Evolutionary conservation across 2,888 invertebrate genomes (phyloP).

Genomic region (Ochropacha duplaris): DNA sequence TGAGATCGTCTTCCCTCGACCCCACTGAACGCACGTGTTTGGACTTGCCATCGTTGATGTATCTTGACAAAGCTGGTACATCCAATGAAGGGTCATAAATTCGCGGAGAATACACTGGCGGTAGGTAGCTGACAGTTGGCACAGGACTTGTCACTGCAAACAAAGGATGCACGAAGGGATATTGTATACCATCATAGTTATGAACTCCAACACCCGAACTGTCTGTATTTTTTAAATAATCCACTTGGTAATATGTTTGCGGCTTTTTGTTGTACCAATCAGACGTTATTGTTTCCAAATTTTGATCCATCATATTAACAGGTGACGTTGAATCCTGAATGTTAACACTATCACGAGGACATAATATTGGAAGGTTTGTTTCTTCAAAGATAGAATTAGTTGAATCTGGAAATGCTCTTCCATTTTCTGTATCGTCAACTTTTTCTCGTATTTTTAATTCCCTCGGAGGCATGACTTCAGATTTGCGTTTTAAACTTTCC

Average conservation of each 20-base stretch:
- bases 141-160: slow-evolving; percentile 23
- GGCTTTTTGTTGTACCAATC: neutral
- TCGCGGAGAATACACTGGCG: slow-evolving; percentile 36
- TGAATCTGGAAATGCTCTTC: neutral
- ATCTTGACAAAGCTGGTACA: slow-evolving; percentile 4
- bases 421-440: neutral
- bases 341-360: neutral
- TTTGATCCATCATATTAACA: neutral
- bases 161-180: slow-evolving; percentile 23
- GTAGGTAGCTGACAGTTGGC: slow-evolving; percentile 29
- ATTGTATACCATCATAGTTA: slow-evolving; percentile 17
- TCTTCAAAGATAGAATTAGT: neutral
- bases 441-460: neutral
- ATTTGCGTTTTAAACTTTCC: neutral
- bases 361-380: neutral
- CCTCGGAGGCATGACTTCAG: neutral
- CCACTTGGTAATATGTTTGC: slow-evolving; percentile 5
- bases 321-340: neutral
- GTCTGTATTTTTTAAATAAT: slow-evolving; percentile 3
- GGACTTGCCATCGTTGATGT: neutral
- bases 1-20: slow-evolving; percentile 42
- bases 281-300: neutral
- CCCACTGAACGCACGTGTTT: slow-evolving; percentile 33
- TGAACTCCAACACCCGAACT: slow-evolving; percentile 3
- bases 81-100: slow-evolving; percentile 30